These are phyloP conservation scores for Eptesicus fuscus DNA, from an alignment of 2,113 vertebrate genomes.

Conservation along the genomic window DNA sequence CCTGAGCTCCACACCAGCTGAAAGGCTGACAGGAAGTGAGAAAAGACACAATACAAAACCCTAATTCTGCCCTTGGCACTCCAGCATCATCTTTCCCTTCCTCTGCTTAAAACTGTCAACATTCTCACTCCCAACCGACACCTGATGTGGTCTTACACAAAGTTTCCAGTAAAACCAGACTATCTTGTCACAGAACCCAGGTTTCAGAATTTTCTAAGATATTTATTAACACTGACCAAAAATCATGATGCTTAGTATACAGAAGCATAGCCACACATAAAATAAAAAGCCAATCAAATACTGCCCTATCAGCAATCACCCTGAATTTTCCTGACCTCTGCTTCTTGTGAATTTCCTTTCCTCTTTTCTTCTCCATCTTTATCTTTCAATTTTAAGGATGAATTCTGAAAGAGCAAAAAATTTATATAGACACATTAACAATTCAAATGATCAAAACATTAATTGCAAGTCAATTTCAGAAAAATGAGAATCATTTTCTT, in stretches of 20 bases:
- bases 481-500: slow-evolving; percentile 11
- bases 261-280: neutral
- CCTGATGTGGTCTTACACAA: neutral
- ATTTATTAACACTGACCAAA: neutral
- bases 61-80: neutral
- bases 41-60: neutral
- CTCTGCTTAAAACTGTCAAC: neutral
- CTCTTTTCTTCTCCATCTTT: slow-evolving; percentile 57
- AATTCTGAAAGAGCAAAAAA: slow-evolving; percentile 70
- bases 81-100: neutral
- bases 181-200: neutral
- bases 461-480: slow-evolving; percentile 10
- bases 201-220: neutral
- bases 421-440: neutral
- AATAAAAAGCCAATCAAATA: neutral
- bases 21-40: neutral
- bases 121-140: neutral
- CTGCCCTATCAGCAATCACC: neutral
- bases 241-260: neutral
- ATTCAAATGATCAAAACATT: neutral
- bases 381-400: slow-evolving; percentile 56
- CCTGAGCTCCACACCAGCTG: neutral
- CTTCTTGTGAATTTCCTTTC: slow-evolving; percentile 61
- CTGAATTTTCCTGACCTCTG: slow-evolving; percentile 78
- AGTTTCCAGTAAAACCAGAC: neutral